Evolutionary conservation across 1,140 invertebrate genomes (phyloP), one percentile per base, ranked within the genome.

Genomic region (Drosophila burlai): DNA sequence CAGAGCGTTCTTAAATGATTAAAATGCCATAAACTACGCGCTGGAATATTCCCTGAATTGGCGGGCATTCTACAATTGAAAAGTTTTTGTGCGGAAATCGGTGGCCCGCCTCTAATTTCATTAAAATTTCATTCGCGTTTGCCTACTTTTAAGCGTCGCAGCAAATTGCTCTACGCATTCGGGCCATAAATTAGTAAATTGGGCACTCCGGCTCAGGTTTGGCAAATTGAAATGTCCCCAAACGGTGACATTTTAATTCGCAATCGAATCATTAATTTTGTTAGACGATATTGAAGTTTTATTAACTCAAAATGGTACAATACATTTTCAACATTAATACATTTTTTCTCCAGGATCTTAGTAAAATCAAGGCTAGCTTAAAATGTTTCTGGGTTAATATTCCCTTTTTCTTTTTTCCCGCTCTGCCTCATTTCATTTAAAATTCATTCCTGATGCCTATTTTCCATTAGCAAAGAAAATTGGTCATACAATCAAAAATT

Each of bases 11-110:
- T 89, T 81, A 84, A 89, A 89, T 87, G 84, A 89, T 87, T 87
- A 89, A 87, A 87, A 87, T 71, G 84, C 84, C 81, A 84, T 87
- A 89, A 87, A 87, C 84, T 89, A 80, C 71, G 68, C 21, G 11
- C 10, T 21, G 57, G 54, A 55, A 55, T 43, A 50, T 18, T 42
- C 62, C 42, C 24, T 13, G 26, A 69, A 72, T 72, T 43, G 36
- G 59, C 31, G 43, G 42, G 61, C 66, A 49, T 81, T 85, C 72
- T 54, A 77, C 75, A 77, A 77, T 77, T 77, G 74, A 77, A 77
- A 77, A 77, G 65, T 74, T 74, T 68, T 45, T 55, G 54, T 68
- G 50, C 74, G 75, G 75, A 77, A 77, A 77, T 77, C 74, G 75
- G 46, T 49, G 29, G 49, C 29, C 10, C 16, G 34, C 34, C 34